Conservation (phyloP, 1,140 invertebrate genomes). For the Heliothis subflexa region DNA sequence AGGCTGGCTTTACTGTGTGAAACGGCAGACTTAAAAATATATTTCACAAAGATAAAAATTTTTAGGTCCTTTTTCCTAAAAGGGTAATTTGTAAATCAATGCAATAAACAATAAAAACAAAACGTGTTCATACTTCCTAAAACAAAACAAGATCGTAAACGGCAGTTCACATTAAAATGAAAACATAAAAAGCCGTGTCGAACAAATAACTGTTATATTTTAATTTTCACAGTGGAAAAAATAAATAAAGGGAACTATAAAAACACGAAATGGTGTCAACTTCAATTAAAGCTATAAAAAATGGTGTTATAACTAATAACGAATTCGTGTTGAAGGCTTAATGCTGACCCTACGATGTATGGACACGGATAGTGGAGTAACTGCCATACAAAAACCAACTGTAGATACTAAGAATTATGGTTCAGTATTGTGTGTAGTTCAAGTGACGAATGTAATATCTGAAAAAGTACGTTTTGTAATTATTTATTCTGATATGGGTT, state of each 20-base stretch:
- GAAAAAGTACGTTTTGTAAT: constrained; percentile 28
- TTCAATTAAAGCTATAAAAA: constrained; percentile 62
- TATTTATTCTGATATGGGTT: constrained; percentile 31
- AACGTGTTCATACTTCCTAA: neutral
- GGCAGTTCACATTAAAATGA: constrained; percentile 1
- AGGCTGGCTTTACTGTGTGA: too few species aligned
- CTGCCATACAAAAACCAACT: constrained; percentile 29
- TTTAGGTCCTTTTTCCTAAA: neutral
- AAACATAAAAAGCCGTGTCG: constrained; percentile 31
- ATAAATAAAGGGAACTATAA: constrained; percentile 58
- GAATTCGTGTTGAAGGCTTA: constrained; percentile 52
- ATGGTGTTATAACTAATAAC: constrained; percentile 59
- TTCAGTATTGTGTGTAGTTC: constrained; percentile 17
- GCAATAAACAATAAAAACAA: neutral
- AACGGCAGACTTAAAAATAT: too few species aligned
- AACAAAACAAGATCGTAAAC: constrained; percentile 1
- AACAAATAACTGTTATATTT: constrained; percentile 51
- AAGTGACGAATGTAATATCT: constrained; percentile 19
- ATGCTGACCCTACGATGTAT: constrained; percentile 40
- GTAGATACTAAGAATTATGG: neutral
- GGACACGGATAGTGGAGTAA: constrained; percentile 31
- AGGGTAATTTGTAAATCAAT: neutral
- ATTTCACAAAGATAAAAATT: too few species aligned
- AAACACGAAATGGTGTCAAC: constrained; percentile 58
- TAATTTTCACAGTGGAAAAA: constrained; percentile 51